These are phyloP conservation scores for Xiphophorus maculatus DNA, from an alignment of 2,113 vertebrate species.

Conservation along the genomic window DNA sequence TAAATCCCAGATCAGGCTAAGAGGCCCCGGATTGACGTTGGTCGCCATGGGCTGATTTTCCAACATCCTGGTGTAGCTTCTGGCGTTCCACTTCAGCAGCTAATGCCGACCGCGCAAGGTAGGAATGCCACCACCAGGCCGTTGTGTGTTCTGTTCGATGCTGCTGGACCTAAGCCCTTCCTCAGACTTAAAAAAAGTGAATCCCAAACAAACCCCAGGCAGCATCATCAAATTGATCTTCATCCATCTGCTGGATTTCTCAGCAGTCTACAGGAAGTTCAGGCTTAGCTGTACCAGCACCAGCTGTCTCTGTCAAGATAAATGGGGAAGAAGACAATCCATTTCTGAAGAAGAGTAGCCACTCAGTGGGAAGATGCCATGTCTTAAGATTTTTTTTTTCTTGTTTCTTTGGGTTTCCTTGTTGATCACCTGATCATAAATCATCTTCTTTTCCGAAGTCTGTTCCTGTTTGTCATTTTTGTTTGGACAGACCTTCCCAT, in stretches of 20 bases:
- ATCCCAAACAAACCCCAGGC: slow-evolving; percentile 68
- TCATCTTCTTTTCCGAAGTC: slow-evolving; percentile 66
- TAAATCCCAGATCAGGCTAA: slow-evolving; percentile 99
- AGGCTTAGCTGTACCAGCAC: slow-evolving; percentile 68
- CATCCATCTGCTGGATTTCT: slow-evolving; percentile 63
- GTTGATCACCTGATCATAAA: slow-evolving; percentile 62
- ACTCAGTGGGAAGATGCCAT: slow-evolving; percentile 79
- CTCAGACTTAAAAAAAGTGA: slow-evolving; percentile 55
- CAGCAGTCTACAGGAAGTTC: slow-evolving; percentile 69
- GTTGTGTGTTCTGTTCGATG: slow-evolving; percentile 77
- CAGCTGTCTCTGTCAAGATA: slow-evolving; percentile 63
- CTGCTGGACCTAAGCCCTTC: slow-evolving; percentile 68
- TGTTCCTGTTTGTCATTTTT: slow-evolving; percentile 60
- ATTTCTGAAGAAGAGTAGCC: slow-evolving; percentile 77
- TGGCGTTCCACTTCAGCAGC: slow-evolving; percentile 98
- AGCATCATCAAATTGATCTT: slow-evolving; percentile 72
- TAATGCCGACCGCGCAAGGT: slow-evolving; percentile 99
- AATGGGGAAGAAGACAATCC: slow-evolving; percentile 74
- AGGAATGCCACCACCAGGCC: slow-evolving; percentile 86
- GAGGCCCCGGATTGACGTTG: slow-evolving; percentile 98
- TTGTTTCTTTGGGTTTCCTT: slow-evolving; percentile 59
- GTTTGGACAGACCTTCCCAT: slow-evolving; percentile 65
- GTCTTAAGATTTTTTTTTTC: slow-evolving; percentile 71
- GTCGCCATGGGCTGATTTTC: slow-evolving; percentile 99
- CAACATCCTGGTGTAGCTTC: slow-evolving; percentile 96